phyloP scores from a whole-genome alignment of 2,113 vertebrate species.

The Mugil cephalus region DNA sequence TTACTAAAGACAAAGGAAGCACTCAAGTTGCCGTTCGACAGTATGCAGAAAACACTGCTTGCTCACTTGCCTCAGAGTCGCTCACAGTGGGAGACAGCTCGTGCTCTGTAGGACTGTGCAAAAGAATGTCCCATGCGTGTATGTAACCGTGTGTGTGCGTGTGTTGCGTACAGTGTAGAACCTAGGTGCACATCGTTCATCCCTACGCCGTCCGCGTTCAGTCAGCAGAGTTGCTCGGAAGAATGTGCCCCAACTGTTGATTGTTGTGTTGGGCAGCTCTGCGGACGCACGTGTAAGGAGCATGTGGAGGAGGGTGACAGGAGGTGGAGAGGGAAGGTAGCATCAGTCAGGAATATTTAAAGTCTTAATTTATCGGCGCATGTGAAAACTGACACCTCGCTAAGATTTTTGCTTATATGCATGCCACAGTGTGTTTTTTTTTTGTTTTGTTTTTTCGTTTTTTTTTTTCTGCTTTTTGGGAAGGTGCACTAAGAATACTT shows the following conservation, averaged over 20 bases:
- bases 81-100: constrained; percentile 48
- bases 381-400: constrained; percentile 57
- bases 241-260: constrained; percentile 57
- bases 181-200: constrained; percentile 49
- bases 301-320: constrained; percentile 20
- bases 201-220: constrained; percentile 53
- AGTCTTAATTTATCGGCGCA: constrained; percentile 59
- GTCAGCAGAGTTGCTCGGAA: constrained; percentile 42
- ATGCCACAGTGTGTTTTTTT: constrained; percentile 67
- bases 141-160: no score
- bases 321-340: constrained; percentile 33
- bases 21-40: constrained; percentile 37
- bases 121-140: constrained; percentile 54
- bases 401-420: constrained; percentile 60
- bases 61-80: constrained; percentile 75
- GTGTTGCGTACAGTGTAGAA: constrained; percentile 51
- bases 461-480: constrained; percentile 54
- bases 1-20: constrained; percentile 41
- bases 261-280: constrained; percentile 44
- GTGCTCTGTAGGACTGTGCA: constrained; percentile 45
- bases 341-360: constrained; percentile 35
- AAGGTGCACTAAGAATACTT: constrained; percentile 50
- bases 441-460: no score
- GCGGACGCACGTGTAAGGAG: neutral
- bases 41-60: constrained; percentile 67